Evolutionary conservation across 2,113 vertebrate species (phyloP).

Genomic region (Furnarius figulus): DNA sequence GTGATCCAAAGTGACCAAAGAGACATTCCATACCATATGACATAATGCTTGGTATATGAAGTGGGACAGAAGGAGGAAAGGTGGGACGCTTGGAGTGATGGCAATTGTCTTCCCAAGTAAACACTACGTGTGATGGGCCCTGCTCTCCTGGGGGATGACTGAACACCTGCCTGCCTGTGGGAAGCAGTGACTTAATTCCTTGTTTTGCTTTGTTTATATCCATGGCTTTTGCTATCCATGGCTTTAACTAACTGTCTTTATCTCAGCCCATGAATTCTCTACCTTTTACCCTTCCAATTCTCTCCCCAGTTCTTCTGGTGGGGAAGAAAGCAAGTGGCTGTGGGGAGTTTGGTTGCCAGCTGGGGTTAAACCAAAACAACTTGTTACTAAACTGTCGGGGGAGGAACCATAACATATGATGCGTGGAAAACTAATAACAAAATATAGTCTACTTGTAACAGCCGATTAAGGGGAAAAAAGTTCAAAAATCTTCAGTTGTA

Average conservation of each 20-base stretch:
- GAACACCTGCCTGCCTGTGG: not conserved
- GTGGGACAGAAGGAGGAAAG: not conserved
- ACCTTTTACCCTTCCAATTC: not conserved
- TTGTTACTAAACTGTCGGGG: no score
- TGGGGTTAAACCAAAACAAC: not conserved
- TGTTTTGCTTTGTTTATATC: not conserved
- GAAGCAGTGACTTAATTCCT: not conserved
- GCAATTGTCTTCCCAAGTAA: no score
- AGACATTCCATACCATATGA: not conserved
- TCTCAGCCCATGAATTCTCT: not conserved
- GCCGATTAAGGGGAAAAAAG: no score
- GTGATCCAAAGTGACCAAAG: not conserved
- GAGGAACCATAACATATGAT: no score
- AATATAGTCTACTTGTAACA: no score
- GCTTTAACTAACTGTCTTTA: not conserved
- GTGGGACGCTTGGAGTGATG: not conserved
- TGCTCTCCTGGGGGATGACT: not conserved
- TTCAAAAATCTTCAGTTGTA: no score
- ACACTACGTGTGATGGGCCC: fast-evolving
- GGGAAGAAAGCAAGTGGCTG: not conserved
- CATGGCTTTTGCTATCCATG: not conserved
- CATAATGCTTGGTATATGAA: not conserved
- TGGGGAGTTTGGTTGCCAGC: not conserved
- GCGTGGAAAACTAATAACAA: no score
- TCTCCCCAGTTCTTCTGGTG: not conserved